These are phyloP conservation scores for Denticeps clupeoides DNA, from an alignment of 2,797 vertebrate species.

Conservation along the genomic window DNA sequence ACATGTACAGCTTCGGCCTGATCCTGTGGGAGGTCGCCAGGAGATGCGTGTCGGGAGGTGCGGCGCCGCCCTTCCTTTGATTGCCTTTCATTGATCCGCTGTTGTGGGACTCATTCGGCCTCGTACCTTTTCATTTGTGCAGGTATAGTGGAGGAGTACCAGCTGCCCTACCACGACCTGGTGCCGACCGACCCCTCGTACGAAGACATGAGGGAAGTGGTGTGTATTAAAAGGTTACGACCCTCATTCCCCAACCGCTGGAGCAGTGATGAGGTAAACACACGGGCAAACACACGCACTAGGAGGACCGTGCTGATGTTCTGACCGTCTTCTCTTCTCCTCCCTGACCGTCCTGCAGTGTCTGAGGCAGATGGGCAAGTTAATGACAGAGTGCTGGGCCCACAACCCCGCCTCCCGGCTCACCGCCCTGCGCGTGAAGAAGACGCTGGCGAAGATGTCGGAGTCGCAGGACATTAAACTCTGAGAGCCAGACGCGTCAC, in stretches of 20 bases:
- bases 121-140: no score
- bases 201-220: conserved; percentile 92
- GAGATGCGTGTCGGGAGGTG: conserved; percentile 91
- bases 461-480: conserved; percentile 97
- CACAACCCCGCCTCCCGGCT: conserved; percentile 86
- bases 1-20: conserved; percentile 97
- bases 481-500: conserved; percentile 46
- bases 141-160: conserved; percentile 95
- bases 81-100: no score
- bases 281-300: background rate
- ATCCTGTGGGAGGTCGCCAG: conserved; percentile 94
- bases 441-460: conserved; percentile 95
- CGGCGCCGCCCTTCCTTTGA: background rate
- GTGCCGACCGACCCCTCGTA: conserved; percentile 90
- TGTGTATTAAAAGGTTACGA: conserved; percentile 83
- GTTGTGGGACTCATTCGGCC: no score
- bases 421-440: conserved; percentile 91
- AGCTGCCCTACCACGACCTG: conserved; percentile 84
- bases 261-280: conserved; percentile 86
- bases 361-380: conserved; percentile 88
- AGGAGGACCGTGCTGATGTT: background rate
- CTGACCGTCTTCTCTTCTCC: background rate
- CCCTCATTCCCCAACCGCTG: conserved; percentile 91
- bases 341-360: conserved; percentile 54
- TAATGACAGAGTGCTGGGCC: conserved; percentile 96